These are phyloP conservation scores for Metacarcinus magister DNA, from an alignment of 2,888 invertebrate genomes.

Conservation along the genomic window DNA sequence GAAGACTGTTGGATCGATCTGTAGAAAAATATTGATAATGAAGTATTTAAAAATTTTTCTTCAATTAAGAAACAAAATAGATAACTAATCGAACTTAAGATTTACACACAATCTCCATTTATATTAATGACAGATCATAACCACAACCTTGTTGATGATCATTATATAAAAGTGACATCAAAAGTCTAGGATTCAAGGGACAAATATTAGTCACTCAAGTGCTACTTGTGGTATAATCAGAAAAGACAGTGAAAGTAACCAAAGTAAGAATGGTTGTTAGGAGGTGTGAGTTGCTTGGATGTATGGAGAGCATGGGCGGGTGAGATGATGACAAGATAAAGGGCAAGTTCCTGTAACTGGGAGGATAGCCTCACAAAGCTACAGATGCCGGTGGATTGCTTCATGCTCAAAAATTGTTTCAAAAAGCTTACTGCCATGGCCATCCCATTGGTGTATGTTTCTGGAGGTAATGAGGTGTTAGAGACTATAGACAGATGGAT, in stretches of 20 bases:
- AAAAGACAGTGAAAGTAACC: background rate
- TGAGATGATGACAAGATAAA: no score
- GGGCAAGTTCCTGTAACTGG: no score
- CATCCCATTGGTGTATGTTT: no score
- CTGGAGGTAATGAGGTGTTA: no score
- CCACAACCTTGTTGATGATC: background rate
- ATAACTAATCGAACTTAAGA: background rate
- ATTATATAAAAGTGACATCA: background rate
- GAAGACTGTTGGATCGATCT: constrained; percentile 64
- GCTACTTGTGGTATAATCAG: background rate
- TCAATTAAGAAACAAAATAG: background rate
- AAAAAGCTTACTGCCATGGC: no score
- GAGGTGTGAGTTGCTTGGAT: no score
- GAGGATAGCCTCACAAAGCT: no score
- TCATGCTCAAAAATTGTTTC: no score
- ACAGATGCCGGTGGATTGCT: no score
- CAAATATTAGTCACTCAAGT: background rate
- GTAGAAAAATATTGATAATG: background rate
- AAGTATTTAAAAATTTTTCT: background rate
- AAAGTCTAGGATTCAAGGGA: background rate
- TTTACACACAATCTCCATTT: background rate
- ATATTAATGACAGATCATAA: background rate
- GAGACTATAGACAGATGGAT: no score
- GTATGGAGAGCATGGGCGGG: no score
- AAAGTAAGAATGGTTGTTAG: no score